Evolutionary conservation across 2,888 invertebrate genomes (phyloP).

Genomic region (Drosophila melanosoma): DNA sequence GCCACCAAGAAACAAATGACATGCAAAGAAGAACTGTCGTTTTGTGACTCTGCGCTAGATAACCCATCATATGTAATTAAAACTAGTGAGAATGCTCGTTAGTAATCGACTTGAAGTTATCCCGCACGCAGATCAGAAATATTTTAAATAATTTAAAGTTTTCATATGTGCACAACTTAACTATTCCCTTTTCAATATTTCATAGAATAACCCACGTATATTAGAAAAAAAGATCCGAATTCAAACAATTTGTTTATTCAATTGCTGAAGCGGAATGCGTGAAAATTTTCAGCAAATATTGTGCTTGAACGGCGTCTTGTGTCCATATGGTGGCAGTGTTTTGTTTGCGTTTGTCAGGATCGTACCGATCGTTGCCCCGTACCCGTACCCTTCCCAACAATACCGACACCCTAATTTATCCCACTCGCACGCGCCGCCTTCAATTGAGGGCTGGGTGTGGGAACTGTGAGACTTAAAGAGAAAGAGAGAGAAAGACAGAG

Average conservation of each 20-base stretch:
- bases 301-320: slow-evolving; percentile 57
- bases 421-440: slow-evolving; percentile 65
- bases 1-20: slow-evolving; percentile 74
- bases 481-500: neutral
- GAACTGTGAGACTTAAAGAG: slow-evolving; percentile 34
- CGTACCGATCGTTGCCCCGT: slow-evolving; percentile 8
- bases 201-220: slow-evolving; percentile 8
- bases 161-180: neutral
- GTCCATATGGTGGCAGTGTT: slow-evolving; percentile 68
- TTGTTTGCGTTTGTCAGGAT: slow-evolving; percentile 58
- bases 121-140: neutral
- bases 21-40: slow-evolving; percentile 68
- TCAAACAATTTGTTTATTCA: slow-evolving; percentile 64
- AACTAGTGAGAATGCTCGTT: slow-evolving; percentile 6
- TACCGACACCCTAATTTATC: slow-evolving; percentile 55
- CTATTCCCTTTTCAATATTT: neutral
- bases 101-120: slow-evolving; percentile 6
- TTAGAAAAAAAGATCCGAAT: slow-evolving; percentile 32
- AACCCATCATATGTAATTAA: slow-evolving; percentile 38
- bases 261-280: slow-evolving; percentile 51
- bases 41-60: slow-evolving; percentile 31
- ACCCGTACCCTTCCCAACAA: slow-evolving; percentile 2
- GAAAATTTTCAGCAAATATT: slow-evolving; percentile 71
- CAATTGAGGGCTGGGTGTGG: slow-evolving; percentile 46
- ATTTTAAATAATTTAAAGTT: neutral